Evolutionary conservation across 92 coral and sea anemone genomes (phyloP), one percentile per base, ranked within the genome.

Genomic region (Zoanthus sociatus): DNA sequence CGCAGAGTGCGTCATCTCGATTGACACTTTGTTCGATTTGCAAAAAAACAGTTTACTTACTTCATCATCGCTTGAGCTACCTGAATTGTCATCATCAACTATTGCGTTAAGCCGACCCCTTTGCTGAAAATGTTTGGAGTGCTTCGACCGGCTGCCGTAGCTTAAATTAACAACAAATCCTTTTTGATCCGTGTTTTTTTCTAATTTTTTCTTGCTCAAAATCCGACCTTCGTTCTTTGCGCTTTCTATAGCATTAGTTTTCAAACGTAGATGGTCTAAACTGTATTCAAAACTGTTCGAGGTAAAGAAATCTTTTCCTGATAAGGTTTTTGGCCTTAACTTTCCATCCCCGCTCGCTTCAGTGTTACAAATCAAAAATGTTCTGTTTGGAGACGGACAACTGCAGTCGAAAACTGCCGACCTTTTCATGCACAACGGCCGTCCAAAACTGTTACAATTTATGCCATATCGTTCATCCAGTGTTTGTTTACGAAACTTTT

Each of bases 41-140:
- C 85, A 81, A 46, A 45, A 81, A 68, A 81, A 81, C 18, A 81
- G 14, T 81, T 81, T 81, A 20, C 85, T 81, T n/a, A 81, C 85
- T 67, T 81, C 85, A 20, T 81, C 85, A 21, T 81, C 85, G 14
- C 85, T 81, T 0, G 85, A 81, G 21, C 85, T 81, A 2, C 76
- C 21, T 7, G 85, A 81, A 5, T 75, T 75, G 14, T 81, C 85
- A 6, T 81, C 85, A 55, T 81, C 85, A 21, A 44, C 56, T 42
- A 47, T 45, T 17, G 42, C 74, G 53, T 77, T 77, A 8, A 54
- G 30, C 67, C 42, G 26, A 17, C 18, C 6, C 14, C 60, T 12
- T 66, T 51, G 85, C 21, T 81, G 85, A 30, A 66, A 50, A 18
- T 64, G 75, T 81, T 81, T 81, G 12, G 85, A 51, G 63, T 46